Evolutionary conservation across 2,888 invertebrate genomes (phyloP).

Genomic region (Acanthosepion esculentum): DNA sequence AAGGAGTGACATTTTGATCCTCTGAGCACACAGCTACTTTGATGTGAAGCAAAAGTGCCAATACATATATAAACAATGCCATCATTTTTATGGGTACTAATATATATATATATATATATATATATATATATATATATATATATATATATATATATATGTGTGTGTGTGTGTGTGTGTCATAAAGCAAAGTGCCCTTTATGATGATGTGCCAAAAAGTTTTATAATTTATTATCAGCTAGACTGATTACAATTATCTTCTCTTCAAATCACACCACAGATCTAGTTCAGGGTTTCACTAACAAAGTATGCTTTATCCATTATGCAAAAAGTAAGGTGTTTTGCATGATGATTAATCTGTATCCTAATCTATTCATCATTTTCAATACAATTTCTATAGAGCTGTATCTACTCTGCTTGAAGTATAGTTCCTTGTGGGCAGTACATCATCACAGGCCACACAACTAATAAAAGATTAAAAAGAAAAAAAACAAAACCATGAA

Average conservation of each 20-base stretch:
- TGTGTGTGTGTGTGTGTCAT: background rate
- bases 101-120: no score
- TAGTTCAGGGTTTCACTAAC: background rate
- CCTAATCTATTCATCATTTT: background rate
- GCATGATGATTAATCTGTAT: background rate
- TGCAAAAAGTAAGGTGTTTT: background rate
- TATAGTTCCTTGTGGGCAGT: background rate
- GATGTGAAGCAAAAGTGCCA: no score
- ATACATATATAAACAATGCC: no score
- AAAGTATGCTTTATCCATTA: background rate
- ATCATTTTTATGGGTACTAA: no score
- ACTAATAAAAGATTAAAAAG: background rate
- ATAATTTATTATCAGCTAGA: background rate
- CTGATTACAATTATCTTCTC: background rate
- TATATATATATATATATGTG: background rate
- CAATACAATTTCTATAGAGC: background rate
- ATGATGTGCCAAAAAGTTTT: background rate
- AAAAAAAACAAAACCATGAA: background rate
- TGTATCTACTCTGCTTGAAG: background rate
- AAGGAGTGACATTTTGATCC: no score
- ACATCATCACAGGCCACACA: background rate
- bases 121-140: no score
- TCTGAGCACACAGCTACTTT: no score
- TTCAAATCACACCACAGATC: background rate
- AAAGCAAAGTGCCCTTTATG: background rate